phyloP scores from a whole-genome alignment of 2,888 invertebrate genomes.

The Sycophila texana region DNA sequence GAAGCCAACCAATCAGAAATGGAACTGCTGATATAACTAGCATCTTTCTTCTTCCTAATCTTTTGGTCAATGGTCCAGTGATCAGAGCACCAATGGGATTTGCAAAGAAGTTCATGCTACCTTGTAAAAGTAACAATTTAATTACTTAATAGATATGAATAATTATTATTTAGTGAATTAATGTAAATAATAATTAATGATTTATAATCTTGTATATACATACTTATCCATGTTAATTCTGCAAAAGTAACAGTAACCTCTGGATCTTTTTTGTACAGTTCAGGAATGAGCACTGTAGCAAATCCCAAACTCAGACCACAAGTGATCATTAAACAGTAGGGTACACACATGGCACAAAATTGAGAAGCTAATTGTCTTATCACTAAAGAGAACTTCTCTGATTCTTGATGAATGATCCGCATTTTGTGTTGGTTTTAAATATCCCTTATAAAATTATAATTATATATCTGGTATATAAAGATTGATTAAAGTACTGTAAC shows the following conservation, averaged over 20 bases:
- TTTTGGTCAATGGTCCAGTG: neutral
- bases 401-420: no score
- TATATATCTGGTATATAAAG: no score
- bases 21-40: neutral
- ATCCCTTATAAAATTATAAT: no score
- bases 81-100: neutral
- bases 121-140: neutral
- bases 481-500: no score
- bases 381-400: constrained; percentile 57
- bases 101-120: neutral
- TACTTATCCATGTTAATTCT: constrained; percentile 45
- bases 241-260: constrained; percentile 25
- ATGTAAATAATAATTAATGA: neutral
- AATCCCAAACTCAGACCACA: constrained; percentile 81
- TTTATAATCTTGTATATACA: neutral
- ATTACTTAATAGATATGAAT: no score
- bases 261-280: constrained; percentile 30
- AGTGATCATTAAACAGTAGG: constrained; percentile 85
- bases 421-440: no score
- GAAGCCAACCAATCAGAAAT: neutral
- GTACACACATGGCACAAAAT: constrained; percentile 86
- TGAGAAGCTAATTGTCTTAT: constrained; percentile 80
- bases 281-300: constrained; percentile 37
- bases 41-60: neutral
- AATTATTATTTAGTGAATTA: no score